Base-by-base conservation (phyloP, 2,888 invertebrate species). In the Chloroclysta siterata region DNA sequence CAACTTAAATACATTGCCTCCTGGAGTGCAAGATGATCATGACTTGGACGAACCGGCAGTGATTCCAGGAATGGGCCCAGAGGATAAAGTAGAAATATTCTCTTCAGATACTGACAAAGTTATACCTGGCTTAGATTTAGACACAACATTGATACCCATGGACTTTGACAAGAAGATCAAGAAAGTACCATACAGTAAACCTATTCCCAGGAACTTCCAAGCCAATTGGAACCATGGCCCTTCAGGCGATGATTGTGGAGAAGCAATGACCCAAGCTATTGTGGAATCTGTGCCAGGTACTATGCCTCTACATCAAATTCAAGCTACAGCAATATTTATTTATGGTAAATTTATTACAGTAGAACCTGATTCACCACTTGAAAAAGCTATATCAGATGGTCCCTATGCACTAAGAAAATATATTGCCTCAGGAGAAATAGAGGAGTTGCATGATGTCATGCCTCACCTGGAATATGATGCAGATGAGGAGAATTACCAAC, bases 1-100 rank as follows among this genome's bases (percentile, higher is more conserved):
- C 87, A 98, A 99, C 88, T 93, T 99, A 68, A 99, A 99, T 83
- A 98, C 97, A 13, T 90, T 98, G 64, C 98, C 98, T 17, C 96
- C 97, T 54, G 97, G 98, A 64, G 93, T 94, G 28, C 94, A 92
- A 72, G 91, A 91, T 84, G 90, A 91, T 67, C 88, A 89, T 80
- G 89, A 90, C 65, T 82, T 94, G 84, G 97, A 97, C 76, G 97
- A 97, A 83, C 95, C 96, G 60, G 95, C 97, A 2, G 92, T 96
- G 28, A 97, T 98, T 81, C 99, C 98, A 69, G 99, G 99, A 56
- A 99, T 99, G 98, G 99, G 99, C n/a, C 97, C 99, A 28, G 99
- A 99, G 87, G 98, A 98, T 81, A 97, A 97, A 84, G 96, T 98
- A 0, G 97, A 97, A 79, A 94, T 95, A 81, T 95, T 95, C 55